These are phyloP conservation scores for Taenioides sp. DNA, from an alignment of 2,797 vertebrate genomes.

Conservation along the genomic window DNA sequence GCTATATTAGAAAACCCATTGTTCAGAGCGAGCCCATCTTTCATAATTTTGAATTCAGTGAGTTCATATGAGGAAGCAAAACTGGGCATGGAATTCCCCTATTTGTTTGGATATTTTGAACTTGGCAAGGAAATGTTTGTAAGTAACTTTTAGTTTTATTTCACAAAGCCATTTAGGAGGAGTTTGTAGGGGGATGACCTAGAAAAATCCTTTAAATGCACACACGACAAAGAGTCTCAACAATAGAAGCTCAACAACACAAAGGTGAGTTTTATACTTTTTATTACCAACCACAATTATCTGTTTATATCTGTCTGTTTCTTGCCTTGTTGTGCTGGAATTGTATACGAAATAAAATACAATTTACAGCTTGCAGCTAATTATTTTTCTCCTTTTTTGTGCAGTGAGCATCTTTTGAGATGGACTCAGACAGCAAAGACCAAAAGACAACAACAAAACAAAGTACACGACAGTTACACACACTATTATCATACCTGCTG, in stretches of 20 bases:
- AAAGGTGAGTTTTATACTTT: background rate
- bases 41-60: too few species aligned
- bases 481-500: background rate
- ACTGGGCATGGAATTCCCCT: background rate
- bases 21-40: too few species aligned
- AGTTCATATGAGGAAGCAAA: too few species aligned
- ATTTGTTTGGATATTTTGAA: background rate
- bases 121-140: slow-evolving; percentile 3
- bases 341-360: background rate
- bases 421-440: background rate
- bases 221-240: background rate
- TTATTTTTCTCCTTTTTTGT: background rate
- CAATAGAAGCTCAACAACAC: background rate
- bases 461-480: background rate
- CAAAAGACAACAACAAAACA: background rate
- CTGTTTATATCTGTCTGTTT: too few species aligned
- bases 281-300: background rate
- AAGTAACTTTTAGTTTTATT: background rate
- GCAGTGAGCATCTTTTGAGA: background rate
- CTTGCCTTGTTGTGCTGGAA: background rate
- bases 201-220: background rate
- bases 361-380: background rate
- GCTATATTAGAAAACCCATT: too few species aligned
- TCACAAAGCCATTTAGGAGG: background rate
- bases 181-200: background rate